Percentiles rank a stretch among this genome's conserved stretches.
Evolutionary conservation across 2,888 invertebrate species (phyloP).

Genomic region (Microctonus hyperodae): DNA sequence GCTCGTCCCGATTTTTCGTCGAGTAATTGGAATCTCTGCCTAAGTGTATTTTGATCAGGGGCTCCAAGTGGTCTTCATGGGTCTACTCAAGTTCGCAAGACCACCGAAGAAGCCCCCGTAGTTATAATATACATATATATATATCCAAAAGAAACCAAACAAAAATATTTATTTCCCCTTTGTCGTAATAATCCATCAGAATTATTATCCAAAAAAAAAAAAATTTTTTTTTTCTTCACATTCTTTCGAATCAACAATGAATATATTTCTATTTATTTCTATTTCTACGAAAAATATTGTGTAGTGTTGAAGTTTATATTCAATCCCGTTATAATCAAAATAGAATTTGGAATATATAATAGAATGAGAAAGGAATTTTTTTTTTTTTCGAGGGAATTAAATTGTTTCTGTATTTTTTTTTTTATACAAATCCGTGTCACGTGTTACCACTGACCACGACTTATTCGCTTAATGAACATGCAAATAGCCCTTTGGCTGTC

Average conservation of each 20-base stretch:
- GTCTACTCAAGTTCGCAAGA: background rate
- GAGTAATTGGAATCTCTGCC: background rate
- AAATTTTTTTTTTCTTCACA: too few relatives aligned
- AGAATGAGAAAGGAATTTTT: background rate
- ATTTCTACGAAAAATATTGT: too few relatives aligned
- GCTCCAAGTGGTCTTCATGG: background rate
- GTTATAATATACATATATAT: background rate
- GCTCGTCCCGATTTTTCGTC: background rate
- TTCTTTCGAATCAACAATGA: too few relatives aligned
- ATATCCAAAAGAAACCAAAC: background rate
- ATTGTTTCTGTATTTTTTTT: background rate
- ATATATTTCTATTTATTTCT: too few relatives aligned
- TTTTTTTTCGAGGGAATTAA: background rate
- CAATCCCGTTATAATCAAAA: too few relatives aligned
- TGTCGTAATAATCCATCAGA: too few relatives aligned
- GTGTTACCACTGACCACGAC: constrained; percentile 35
- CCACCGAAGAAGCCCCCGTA: constrained; percentile 1
- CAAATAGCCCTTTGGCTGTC: constrained; percentile 37
- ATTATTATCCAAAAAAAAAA: too few relatives aligned
- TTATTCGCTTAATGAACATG: constrained; percentile 40
- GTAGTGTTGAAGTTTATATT: too few relatives aligned
- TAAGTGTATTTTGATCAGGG: constrained; percentile 1
- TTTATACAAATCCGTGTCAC: constrained; percentile 29
- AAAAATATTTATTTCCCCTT: too few relatives aligned
- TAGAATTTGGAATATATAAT: too few relatives aligned